Evolutionary conservation across 2,888 invertebrate species (phyloP).

Genomic region (Athripsodes cinereus): DNA sequence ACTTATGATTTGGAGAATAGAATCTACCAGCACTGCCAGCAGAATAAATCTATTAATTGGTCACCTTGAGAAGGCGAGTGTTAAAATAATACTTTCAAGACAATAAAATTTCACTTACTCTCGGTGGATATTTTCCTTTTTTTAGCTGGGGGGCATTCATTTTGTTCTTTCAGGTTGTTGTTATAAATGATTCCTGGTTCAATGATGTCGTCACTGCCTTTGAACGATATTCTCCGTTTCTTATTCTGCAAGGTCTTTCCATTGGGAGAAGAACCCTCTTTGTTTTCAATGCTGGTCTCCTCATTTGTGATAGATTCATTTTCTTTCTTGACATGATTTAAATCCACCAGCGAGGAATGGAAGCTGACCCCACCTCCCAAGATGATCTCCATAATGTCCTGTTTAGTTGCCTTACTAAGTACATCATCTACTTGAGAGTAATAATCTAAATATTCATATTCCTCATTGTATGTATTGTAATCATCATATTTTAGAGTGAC

Average conservation of each 20-base stretch:
- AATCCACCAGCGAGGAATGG: conserved; percentile 31
- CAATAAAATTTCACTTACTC: conserved; percentile 6
- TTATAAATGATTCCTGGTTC: conserved; percentile 17
- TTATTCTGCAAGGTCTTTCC: conserved; percentile 6
- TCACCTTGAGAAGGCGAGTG: too few species aligned
- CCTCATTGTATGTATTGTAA: background rate
- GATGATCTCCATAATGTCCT: conserved; percentile 49
- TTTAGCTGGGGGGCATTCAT: conserved; percentile 5
- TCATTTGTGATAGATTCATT: too few species aligned
- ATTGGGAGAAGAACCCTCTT: background rate
- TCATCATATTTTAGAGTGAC: conserved; percentile 1
- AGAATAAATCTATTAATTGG: too few species aligned
- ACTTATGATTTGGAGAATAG: too few species aligned
- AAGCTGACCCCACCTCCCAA: conserved; percentile 38
- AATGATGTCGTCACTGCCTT: conserved; percentile 9
- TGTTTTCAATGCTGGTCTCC: background rate
- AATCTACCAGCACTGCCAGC: too few species aligned
- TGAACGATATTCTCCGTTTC: conserved; percentile 18
- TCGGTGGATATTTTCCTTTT: conserved; percentile 4
- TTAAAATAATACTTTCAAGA: background rate
- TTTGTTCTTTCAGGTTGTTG: conserved; percentile 17
- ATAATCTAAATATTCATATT: conserved; percentile 30
- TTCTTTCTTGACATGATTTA: conserved; percentile 25
- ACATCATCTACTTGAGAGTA: conserved; percentile 45
- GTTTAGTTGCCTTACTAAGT: conserved; percentile 43